These are phyloP conservation scores for Megaceryle torquata DNA, from an alignment of 2,113 vertebrate species.

Conservation along the genomic window DNA sequence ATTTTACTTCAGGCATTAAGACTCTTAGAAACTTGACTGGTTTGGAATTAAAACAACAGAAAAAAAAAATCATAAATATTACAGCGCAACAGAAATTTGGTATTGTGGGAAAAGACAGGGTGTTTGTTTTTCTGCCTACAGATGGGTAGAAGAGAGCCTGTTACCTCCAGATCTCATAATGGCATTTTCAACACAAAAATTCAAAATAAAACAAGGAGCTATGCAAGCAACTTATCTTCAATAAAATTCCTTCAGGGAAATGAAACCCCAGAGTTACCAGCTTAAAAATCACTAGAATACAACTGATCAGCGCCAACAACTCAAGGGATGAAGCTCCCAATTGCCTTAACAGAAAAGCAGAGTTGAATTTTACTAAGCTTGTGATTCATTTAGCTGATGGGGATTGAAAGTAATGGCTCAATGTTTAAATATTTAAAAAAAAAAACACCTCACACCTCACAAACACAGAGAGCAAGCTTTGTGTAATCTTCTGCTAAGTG, in stretches of 20 bases:
- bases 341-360: not conserved
- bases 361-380: not conserved
- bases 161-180: not conserved
- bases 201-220: not conserved
- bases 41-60: not conserved
- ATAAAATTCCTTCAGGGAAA: not conserved
- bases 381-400: not conserved
- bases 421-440: not conserved
- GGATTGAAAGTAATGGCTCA: not conserved
- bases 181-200: not conserved
- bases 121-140: not conserved
- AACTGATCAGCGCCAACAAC: not conserved
- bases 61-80: not conserved
- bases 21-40: not conserved
- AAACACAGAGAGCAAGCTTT: not conserved
- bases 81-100: not conserved
- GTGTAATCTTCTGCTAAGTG: not conserved
- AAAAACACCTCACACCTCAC: not conserved
- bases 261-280: not conserved
- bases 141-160: not conserved
- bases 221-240: not conserved
- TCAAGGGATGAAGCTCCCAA: not conserved
- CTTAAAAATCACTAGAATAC: not conserved
- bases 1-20: not conserved
- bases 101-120: not conserved